Evolutionary conservation across 2,113 vertebrate species (phyloP), one percentile per base, ranked within the genome.

Genomic region (Leuciscus idus): DNA sequence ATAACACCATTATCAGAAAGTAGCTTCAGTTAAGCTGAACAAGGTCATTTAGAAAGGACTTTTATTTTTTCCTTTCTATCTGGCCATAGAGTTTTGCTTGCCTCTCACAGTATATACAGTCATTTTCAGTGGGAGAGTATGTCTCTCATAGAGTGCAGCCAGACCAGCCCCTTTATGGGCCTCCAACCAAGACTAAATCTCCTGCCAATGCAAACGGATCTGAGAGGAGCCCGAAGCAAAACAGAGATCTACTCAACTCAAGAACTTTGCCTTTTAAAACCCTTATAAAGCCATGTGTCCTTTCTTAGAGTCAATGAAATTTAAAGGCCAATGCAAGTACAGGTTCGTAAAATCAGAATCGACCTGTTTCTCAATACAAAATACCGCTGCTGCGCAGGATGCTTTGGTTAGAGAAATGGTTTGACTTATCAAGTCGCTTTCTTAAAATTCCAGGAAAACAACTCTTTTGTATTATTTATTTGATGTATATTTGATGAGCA

Each of bases 171-270:
- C 73, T 75, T 70, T 28, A 66, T 68, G 74, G 85, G 73, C 86
- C 79, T 74, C 66, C 11, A 85, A 84, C 79, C 55, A 64, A 85
- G 48, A 84, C 46, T 59, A 81, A 36, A 78, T 48, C 46, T 84
- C 66, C n/a, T 87, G 85, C 88, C 88, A 89, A 82, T 15, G 36
- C 77, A 82, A 84, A 89, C 12, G 13, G 28, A 17, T 33, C 57
- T 26, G 19, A 88, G 26, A 39, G 61, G 70, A 48, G 72, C 28
- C 23, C 0, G 50, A 46, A 74, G 79, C 43, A 46, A 5, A 36
- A 86, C 2, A 72, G 8, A 59, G 30, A 80, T 52, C 5, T 36
- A 61, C 62, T 72, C 64, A 23, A 12, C 12, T 61, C 36, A 19
- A 61, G 33, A 75, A 59, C 26, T 55, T 23, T 55, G 48, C 13